Percentiles rank a stretch among this genome's conserved stretches.
Evolutionary conservation across 2,797 vertebrate genomes (phyloP).

Genomic region (Phalloptychus januarius): DNA sequence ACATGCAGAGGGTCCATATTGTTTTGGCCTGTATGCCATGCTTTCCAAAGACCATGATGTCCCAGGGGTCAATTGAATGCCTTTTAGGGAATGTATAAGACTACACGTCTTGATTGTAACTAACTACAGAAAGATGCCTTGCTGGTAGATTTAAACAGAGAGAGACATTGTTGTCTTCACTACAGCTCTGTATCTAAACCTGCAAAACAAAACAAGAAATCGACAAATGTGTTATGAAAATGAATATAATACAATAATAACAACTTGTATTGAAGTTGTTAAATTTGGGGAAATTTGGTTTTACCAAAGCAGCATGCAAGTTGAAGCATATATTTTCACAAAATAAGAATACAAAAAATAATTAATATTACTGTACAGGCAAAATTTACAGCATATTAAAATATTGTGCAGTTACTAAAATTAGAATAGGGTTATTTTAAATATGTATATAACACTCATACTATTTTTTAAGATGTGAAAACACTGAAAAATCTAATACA

Average conservation of each 20-base stretch:
- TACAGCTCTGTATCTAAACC: not conserved
- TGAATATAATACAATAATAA: not conserved
- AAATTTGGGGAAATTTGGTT: not conserved
- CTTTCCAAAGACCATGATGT: not conserved
- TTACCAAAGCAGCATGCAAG: not conserved
- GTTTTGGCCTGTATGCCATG: not conserved
- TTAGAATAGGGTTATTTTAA: not conserved
- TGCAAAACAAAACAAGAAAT: not conserved
- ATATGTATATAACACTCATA: not conserved
- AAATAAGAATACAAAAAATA: not conserved
- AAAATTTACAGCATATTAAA: not conserved
- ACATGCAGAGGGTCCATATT: no score
- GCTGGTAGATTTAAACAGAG: not conserved
- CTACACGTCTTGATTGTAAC: not conserved
- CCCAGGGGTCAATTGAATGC: not conserved
- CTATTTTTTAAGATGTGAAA: no score
- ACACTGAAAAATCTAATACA: not conserved
- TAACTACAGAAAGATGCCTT: not conserved
- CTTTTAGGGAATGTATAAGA: not conserved
- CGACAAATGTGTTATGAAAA: not conserved
- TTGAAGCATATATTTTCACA: not conserved
- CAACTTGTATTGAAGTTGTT: not conserved
- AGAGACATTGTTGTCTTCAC: not conserved
- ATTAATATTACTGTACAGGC: not conserved
- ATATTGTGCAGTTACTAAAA: not conserved